Percentiles rank a stretch among this genome's conserved stretches.
Evolutionary conservation across 2,888 invertebrate genomes (phyloP).

Genomic region (Tubulanus polymorphus): DNA sequence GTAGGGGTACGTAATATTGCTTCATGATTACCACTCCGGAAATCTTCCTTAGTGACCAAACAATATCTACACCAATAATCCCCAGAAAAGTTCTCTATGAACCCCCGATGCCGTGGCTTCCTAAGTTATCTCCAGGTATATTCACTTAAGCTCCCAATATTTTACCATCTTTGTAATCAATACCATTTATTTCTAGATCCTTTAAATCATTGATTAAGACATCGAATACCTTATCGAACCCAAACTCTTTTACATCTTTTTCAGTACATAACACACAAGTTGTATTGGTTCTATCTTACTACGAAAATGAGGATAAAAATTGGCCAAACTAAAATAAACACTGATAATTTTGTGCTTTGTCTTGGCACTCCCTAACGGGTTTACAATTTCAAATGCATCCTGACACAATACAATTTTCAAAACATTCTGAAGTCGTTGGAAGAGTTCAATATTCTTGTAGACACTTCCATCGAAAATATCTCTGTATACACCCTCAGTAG

Average conservation of each 20-base stretch:
- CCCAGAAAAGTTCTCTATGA: background rate
- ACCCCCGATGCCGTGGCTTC: background rate
- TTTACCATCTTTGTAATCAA: background rate
- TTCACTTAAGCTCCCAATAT: background rate
- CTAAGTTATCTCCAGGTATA: background rate
- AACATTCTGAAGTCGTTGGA: background rate
- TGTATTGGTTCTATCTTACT: conserved; percentile 11
- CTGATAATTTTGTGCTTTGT: conserved; percentile 16
- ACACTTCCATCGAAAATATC: conserved; percentile 6
- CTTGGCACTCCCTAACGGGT: conserved; percentile 16
- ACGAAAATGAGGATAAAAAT: conserved; percentile 6
- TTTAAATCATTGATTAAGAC: conserved; percentile 8
- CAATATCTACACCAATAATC: background rate
- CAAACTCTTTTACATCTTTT: conserved; percentile 8
- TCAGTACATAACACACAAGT: conserved; percentile 8
- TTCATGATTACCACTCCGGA: background rate
- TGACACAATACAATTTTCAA: conserved; percentile 4
- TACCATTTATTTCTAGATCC: conserved; percentile 8
- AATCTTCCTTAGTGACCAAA: background rate
- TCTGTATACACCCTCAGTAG: conserved; percentile 3
- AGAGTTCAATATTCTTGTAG: conserved; percentile 6
- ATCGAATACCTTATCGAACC: background rate
- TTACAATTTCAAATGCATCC: conserved; percentile 17
- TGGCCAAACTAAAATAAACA: conserved; percentile 14
- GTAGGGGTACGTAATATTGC: background rate